A percentile compares a stretch with the other conserved stretches of the same genome.
These are phyloP conservation scores for Takifugu bimaculatus DNA, from an alignment of 2,113 vertebrate genomes.

Conservation along the genomic window DNA sequence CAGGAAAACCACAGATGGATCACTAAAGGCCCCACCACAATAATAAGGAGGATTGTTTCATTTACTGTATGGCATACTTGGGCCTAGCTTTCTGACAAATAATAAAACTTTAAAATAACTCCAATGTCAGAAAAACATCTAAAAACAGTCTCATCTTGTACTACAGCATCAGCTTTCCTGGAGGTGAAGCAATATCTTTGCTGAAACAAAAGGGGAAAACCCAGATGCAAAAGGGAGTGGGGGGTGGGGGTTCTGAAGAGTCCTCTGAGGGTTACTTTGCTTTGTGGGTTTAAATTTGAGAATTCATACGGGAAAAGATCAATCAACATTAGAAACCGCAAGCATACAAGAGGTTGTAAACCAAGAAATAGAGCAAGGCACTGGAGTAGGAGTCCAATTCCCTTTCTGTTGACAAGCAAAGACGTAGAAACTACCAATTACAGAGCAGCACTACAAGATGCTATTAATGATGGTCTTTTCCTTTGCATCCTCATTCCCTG, in stretches of 20 bases:
- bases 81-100: no score
- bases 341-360: constrained; percentile 18
- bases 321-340: constrained; percentile 25
- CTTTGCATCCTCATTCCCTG: neutral
- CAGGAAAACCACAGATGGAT: no score
- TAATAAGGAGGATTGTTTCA: no score
- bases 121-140: no score
- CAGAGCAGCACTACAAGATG: neutral
- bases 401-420: constrained; percentile 19
- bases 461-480: neutral
- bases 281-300: constrained; percentile 28
- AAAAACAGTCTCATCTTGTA: no score
- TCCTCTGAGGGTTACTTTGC: constrained; percentile 33
- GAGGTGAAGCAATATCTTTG: no score
- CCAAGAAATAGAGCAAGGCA: neutral
- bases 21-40: no score
- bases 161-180: no score
- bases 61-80: no score
- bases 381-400: constrained; percentile 1
- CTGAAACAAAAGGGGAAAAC: neutral
- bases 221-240: constrained; percentile 19
- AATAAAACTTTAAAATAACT: no score
- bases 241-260: neutral
- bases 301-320: constrained; percentile 23
- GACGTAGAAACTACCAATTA: constrained; percentile 22